Percentiles rank a stretch among this genome's conserved stretches.
Conservation (phyloP, 2,888 invertebrate species). For the Andrena bicolor region DNA sequence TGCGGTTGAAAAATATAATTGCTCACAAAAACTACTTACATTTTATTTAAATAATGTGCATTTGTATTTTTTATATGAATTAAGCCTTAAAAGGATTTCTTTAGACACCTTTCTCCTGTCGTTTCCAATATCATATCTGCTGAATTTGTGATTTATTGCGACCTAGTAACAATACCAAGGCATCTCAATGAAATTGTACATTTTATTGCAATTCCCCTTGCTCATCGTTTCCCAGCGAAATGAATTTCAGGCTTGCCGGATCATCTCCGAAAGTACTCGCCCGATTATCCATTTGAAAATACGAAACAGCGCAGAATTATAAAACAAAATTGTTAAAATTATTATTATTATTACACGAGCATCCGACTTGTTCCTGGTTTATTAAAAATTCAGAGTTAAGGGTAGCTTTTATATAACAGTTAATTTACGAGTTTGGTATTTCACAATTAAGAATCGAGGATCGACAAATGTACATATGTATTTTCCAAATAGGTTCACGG, state of each 20-base stretch:
- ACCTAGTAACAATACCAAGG: constrained; percentile 10
- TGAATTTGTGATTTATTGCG: constrained; percentile 27
- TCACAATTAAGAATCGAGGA: too few relatives aligned
- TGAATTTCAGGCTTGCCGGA: neutral
- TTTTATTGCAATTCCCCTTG: constrained; percentile 14
- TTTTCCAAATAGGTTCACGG: neutral
- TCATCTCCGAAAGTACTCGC: neutral
- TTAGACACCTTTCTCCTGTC: neutral
- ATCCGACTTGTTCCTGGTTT: neutral
- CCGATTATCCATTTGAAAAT: neutral
- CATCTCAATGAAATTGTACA: neutral
- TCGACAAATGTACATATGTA: too few relatives aligned
- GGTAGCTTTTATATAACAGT: too few relatives aligned
- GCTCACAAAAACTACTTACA: too few relatives aligned
- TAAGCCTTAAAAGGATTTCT: too few relatives aligned
- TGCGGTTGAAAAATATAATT: too few relatives aligned
- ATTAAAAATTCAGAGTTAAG: too few relatives aligned
- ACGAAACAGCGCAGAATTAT: neutral
- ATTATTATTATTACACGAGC: neutral
- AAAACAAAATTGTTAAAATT: neutral
- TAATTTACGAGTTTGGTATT: too few relatives aligned
- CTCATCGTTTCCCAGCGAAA: neutral
- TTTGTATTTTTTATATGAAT: too few relatives aligned
- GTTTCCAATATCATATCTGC: constrained; percentile 17
- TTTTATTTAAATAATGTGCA: too few relatives aligned